Base-by-base conservation (phyloP, 2,797 vertebrate genomes). In the Clarias platycephalus region DNA sequence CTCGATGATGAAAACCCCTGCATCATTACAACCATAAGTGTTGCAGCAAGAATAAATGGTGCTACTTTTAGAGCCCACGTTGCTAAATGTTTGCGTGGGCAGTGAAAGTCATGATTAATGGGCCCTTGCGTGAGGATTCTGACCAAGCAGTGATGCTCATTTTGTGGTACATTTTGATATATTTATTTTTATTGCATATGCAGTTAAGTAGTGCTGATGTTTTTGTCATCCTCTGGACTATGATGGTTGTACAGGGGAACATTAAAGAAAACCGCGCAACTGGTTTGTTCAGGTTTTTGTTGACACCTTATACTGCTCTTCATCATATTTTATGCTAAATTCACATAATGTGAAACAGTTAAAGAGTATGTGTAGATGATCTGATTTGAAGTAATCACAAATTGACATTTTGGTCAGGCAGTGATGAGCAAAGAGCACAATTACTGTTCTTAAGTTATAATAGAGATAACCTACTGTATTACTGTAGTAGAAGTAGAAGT, bases 61-160 rank as follows among this genome's bases (percentile, higher is more conserved):
- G 40, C 44, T 85, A 66, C 28, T 67, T 80, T 85, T 75, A 72
- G 55, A 74, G 44, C 28, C 44, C 44, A 7, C 40, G n/a, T 68
- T 85, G 49, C 60, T 81, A 75, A 76, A 63, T 49, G 70, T 13
- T 85, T 85, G 28, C 40, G 40, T 85, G 31, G 67, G 67, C 78
- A 55, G 60, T 22, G 3, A 80, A 80, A 53, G 64, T 49, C 40
- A 31, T 74, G 78, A 74, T 64, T 57, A 44, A 81, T 28, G 49
- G 83, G 76, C 18, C 40, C 22, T 55, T 62, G 68, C 37, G 62
- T 78, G n/a, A 60, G 74, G 78, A 44, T 68, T 68, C 58, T 62
- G 58, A 31, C 84, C 20, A 22, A 58, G 53, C 78, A 28, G 9
- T n/a, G 62, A 75, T 75, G 78, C 31, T 75, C 78, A 62, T 80